Evolutionary conservation across 2,113 vertebrate genomes (phyloP), one percentile per base, ranked within the genome.

Genomic region (Pleuronectes platessa): DNA sequence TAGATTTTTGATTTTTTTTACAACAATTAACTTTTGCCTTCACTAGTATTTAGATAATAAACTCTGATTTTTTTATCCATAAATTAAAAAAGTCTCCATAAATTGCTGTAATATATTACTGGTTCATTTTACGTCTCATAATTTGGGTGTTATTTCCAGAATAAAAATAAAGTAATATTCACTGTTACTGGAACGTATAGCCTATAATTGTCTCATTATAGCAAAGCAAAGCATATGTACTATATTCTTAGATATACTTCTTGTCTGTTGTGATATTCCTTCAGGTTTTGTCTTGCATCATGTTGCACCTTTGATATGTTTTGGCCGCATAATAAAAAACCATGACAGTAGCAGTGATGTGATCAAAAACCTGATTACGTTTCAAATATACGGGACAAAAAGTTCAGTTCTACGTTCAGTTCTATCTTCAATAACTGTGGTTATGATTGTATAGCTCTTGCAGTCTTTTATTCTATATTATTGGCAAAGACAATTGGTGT

Each of bases 401-500:
- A 31, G 53, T 54, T 17, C 27, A 18, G 7, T 31, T 71, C 37
- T 72, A n/a, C 42, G 11, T 42, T 3, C 11, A 42, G 40, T 42
- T 42, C 11, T 11, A 13, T 12, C 40, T 42, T 42, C 12, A 3
- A 42, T 13, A 42, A 61, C 27, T 8, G 17, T 61, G 49, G 66
- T 82, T 20, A 56, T 35, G 42, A 65, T 71, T 54, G 78, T n/a
- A 54, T 45, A 63, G 51, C 68, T 55, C 35, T 74, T 56, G 56
- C 17, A 58, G 40, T 26, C 17, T 60, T 71, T 78, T 26, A 83
- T 81, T 74, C 21, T 35, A n/a, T 74, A 51, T 68, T 70, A 81
- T 67, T 35, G 66, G 59, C 17, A 56, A 59, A 68, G 68, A 85
- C 74, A 23, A 79, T 83, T 84, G 61, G 78, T 73, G 37, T 67